These are phyloP conservation scores for Neosalanx taihuensis DNA, from an alignment of 2,797 vertebrate genomes.

Conservation along the genomic window DNA sequence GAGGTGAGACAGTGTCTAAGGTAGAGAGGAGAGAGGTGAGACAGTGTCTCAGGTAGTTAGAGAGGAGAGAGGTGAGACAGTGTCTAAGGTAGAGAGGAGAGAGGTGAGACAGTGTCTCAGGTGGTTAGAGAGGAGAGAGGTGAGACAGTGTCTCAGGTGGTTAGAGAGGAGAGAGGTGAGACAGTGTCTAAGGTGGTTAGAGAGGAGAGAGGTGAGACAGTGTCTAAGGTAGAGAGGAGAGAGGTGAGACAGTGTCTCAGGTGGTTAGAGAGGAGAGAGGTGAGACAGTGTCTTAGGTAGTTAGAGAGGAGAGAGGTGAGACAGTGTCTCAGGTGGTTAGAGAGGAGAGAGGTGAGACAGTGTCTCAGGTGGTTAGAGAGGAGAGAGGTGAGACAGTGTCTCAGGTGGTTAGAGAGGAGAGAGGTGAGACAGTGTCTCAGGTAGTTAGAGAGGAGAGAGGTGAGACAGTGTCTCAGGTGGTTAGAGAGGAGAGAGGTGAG, in stretches of 20 bases:
- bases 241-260: no score
- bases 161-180: background rate
- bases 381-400: background rate
- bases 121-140: background rate
- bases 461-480: background rate
- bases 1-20: no score
- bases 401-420: background rate
- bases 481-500: background rate
- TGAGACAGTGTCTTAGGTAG: no score
- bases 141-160: background rate
- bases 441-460: no score
- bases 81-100: background rate
- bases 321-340: no score
- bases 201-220: no score
- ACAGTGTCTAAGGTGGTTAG: no score
- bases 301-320: no score
- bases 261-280: no score
- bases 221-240: no score
- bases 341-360: background rate
- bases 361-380: background rate
- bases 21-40: background rate
- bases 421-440: no score
- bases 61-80: background rate
- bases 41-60: background rate
- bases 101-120: no score